A percentile compares a stretch with the other conserved stretches of the same genome.
phyloP scores from a whole-genome alignment of 2,888 invertebrate species.

The Atethmia centrago region DNA sequence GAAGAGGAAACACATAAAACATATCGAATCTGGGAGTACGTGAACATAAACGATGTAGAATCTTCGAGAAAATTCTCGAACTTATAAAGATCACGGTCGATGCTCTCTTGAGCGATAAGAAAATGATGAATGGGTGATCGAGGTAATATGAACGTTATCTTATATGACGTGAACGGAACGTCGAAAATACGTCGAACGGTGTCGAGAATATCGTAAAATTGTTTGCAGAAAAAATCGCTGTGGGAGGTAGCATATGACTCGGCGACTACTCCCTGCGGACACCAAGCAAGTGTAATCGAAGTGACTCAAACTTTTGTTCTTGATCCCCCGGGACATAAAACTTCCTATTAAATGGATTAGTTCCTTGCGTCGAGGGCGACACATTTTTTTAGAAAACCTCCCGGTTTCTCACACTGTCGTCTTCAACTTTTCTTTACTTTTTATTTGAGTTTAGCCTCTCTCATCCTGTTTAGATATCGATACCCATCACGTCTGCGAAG shows the following conservation, averaged over 20 bases:
- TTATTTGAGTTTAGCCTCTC: neutral
- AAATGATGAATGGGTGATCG: conserved; percentile 58
- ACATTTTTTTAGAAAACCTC: conserved; percentile 23
- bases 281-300: conserved; percentile 73
- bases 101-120: conserved; percentile 53
- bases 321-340: conserved; percentile 59
- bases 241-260: conserved; percentile 50
- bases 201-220: conserved; percentile 42
- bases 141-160: conserved; percentile 44
- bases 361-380: conserved; percentile 33
- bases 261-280: conserved; percentile 51
- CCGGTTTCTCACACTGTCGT: conserved; percentile 8
- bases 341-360: conserved; percentile 72
- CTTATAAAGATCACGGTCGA: conserved; percentile 55
- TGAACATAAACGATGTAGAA: conserved; percentile 38
- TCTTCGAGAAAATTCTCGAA: conserved; percentile 46
- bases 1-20: conserved; percentile 70
- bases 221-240: conserved; percentile 44
- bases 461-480: too few relatives aligned
- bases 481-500: too few relatives aligned
- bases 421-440: conserved; percentile 8
- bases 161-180: conserved; percentile 47
- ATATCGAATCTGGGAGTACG: conserved; percentile 67
- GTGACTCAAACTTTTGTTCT: conserved; percentile 67
- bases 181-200: conserved; percentile 50